phyloP scores from a whole-genome alignment of 2,113 vertebrate species.

The Tragelaphus imberbis region DNA sequence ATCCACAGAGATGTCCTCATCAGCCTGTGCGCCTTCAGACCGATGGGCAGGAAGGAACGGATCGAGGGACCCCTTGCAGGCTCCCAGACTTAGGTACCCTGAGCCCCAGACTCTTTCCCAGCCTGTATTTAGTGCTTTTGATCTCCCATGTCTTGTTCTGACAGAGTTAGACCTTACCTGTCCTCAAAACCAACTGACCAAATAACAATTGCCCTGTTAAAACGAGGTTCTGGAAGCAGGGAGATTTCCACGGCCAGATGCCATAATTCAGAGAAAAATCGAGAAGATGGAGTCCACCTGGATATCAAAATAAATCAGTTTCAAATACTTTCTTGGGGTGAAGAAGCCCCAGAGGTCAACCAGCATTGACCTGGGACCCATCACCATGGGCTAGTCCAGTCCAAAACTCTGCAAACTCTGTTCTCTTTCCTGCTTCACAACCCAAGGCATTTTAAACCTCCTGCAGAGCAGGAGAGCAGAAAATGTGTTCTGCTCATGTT shows the following conservation, averaged over 20 bases:
- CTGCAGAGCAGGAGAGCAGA: neutral
- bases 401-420: neutral
- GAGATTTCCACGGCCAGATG: neutral
- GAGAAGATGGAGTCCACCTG: neutral
- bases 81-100: neutral
- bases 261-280: neutral
- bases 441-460: neutral
- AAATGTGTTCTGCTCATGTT: neutral
- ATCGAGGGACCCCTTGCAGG: fast-evolving
- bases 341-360: neutral
- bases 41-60: neutral
- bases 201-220: neutral
- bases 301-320: neutral
- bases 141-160: neutral
- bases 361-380: neutral
- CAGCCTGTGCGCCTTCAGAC: neutral
- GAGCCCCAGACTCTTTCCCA: neutral
- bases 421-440: neutral
- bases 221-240: neutral
- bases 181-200: neutral
- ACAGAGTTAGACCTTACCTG: fast-evolving
- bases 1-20: neutral
- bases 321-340: neutral
- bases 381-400: neutral
- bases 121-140: neutral